phyloP scores from a whole-genome alignment of 1,140 invertebrate species.

The honey bee (Apis mellifera) region DNA sequence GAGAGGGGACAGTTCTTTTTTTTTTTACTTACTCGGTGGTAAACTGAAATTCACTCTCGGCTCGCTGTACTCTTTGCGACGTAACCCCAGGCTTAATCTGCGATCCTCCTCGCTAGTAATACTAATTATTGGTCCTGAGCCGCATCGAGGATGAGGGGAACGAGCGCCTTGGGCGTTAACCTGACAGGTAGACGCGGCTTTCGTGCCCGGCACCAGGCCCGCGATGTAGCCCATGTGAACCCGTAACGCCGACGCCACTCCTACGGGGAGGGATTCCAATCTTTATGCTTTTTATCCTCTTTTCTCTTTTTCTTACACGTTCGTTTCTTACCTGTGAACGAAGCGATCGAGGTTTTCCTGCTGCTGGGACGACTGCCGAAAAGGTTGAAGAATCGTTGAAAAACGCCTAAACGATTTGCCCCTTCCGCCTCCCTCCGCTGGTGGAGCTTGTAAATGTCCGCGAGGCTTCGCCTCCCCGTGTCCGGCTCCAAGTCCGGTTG shows the following conservation, averaged over 20 bases:
- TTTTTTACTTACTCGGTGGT: slow-evolving; percentile 75
- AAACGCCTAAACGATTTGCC: slow-evolving; percentile 77
- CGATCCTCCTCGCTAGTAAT: slow-evolving; percentile 79
- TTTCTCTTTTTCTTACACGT: neutral
- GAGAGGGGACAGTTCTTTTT: neutral
- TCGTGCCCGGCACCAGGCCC: slow-evolving; percentile 85
- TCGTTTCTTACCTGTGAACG: slow-evolving; percentile 83
- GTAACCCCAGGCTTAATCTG: slow-evolving; percentile 73
- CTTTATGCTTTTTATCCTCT: no score
- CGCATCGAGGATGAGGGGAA: slow-evolving; percentile 77
- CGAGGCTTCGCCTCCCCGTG: slow-evolving; percentile 73
- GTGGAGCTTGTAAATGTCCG: slow-evolving; percentile 77
- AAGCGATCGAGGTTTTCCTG: slow-evolving; percentile 85
- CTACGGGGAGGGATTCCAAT: slow-evolving; percentile 71
- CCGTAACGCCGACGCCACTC: slow-evolving; percentile 86
- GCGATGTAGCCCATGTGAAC: slow-evolving; percentile 88
- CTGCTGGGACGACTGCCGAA: slow-evolving; percentile 84
- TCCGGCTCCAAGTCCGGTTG: slow-evolving; percentile 82
- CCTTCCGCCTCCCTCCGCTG: slow-evolving; percentile 76
- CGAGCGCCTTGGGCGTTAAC: slow-evolving; percentile 77
- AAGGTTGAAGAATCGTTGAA: slow-evolving; percentile 79
- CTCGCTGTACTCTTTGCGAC: slow-evolving; percentile 76
- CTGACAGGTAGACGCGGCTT: slow-evolving; percentile 78
- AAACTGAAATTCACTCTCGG: slow-evolving; percentile 86
- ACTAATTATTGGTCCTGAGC: slow-evolving; percentile 79